Percentiles rank a stretch among this genome's conserved stretches.
These are phyloP conservation scores for Limnephilus rhombicus DNA, from an alignment of 2,888 invertebrate species.

Conservation along the genomic window DNA sequence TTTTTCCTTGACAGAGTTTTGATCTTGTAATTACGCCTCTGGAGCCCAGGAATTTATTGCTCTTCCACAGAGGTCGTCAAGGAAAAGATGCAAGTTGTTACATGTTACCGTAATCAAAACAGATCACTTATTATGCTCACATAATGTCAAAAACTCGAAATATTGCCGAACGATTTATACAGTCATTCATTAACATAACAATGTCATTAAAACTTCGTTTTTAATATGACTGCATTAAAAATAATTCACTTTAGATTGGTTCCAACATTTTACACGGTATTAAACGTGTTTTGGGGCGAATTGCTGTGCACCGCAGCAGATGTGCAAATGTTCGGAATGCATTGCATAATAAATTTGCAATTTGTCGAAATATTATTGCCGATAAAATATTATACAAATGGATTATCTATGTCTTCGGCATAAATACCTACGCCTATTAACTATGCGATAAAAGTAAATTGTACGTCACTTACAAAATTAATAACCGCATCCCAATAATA, in stretches of 20 bases:
- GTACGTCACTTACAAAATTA: background rate
- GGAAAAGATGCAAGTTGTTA: background rate
- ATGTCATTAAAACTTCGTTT: background rate
- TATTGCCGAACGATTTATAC: background rate
- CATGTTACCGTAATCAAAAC: background rate
- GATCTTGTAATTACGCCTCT: no score
- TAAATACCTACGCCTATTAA: background rate
- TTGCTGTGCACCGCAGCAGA: background rate
- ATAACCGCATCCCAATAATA: background rate
- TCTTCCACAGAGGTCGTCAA: no score
- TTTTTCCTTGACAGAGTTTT: no score
- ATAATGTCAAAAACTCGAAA: background rate
- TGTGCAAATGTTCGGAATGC: background rate
- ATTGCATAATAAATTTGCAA: background rate
- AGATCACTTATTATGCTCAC: background rate
- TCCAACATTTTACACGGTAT: background rate
- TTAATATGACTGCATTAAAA: background rate
- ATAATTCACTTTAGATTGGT: background rate
- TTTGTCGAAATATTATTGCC: background rate
- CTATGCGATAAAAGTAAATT: background rate
- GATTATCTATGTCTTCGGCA: background rate
- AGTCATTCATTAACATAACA: background rate
- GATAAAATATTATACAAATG: background rate
- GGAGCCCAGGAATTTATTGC: no score
- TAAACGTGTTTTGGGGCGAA: background rate